Evolutionary conservation across 2,113 vertebrate genomes (phyloP).

Genomic region (Crypturellus undulatus): DNA sequence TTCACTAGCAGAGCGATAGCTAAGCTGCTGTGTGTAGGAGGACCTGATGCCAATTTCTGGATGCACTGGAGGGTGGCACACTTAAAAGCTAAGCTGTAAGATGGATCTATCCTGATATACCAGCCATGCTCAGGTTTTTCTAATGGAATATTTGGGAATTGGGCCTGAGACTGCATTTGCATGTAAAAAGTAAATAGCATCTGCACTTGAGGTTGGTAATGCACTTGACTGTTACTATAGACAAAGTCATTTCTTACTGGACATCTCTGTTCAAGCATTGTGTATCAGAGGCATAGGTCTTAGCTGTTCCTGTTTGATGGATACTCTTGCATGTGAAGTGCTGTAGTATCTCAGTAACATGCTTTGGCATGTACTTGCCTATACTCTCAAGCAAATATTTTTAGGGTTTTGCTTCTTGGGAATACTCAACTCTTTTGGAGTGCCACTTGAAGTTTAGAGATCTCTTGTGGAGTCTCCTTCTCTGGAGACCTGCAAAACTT

Average conservation of each 20-base stretch:
- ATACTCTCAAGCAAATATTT: background rate
- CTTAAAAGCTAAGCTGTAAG: background rate
- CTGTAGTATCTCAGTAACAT: background rate
- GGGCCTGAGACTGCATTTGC: background rate
- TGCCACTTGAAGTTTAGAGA: too few relatives aligned
- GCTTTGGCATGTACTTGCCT: background rate
- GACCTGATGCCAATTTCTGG: background rate
- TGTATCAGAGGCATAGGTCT: background rate
- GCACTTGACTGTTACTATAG: background rate
- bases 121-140: background rate
- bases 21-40: background rate
- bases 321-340: background rate
- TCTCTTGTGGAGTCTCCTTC: background rate
- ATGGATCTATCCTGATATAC: background rate
- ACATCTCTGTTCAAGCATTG: background rate
- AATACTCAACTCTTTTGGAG: background rate
- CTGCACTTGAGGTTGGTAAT: background rate
- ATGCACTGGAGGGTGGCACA: background rate
- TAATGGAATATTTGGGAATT: background rate
- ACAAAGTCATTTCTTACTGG: background rate
- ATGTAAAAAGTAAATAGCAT: background rate
- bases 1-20: background rate
- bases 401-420: background rate
- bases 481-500: too few relatives aligned
- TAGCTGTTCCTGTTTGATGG: background rate